Evolutionary conservation across 2,888 invertebrate genomes (phyloP), one percentile per base, ranked within the genome.

Genomic region (Saturnia japonica): DNA sequence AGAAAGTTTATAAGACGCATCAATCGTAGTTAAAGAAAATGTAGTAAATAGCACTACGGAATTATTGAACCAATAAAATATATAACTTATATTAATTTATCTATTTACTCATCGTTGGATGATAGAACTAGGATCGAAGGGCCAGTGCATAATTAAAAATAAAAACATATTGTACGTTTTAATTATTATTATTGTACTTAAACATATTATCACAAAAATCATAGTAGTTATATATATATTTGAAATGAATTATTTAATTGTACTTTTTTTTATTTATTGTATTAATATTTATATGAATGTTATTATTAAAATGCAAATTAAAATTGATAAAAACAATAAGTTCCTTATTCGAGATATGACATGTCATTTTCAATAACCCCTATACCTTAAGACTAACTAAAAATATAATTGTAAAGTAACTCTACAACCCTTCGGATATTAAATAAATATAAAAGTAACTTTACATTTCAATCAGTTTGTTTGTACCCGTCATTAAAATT

Each of bases 121-220:
- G 34, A 34, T 4, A 2, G 34, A 54, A 22, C 11, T 54, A 22
- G 11, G 2, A 54, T 22, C 12, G 1, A 54, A 19, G 47, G 47
- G 19, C 6, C 19, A 19, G 19, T 19, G 4, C 19, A 57, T 57
- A 4, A 0, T 0, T 57, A 60, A 28, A 68, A 68, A 57, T 42
- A 68, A 40, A 70, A 62, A 66, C 34, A 22, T 51, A 9, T 64
- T 7, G n/a, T 51, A 9, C 68, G 3, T 69, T 70, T 67, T 71
- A 16, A 60, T 42, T 72, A 40, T 76, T 77, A 79, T 77, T 76
- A 75, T 81, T 82, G 47, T 51, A 62, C 70, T 70, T 70, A 70
- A 76, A 77, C 74, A 74, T 87, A 87, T 80, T 88, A 88, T 88
- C 87, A 88, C 88, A 88, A 85, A 81, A 75, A 76, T 76, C 73